phyloP scores from a whole-genome alignment of 2,113 vertebrate species.

The Nothobranchius furzeri region DNA sequence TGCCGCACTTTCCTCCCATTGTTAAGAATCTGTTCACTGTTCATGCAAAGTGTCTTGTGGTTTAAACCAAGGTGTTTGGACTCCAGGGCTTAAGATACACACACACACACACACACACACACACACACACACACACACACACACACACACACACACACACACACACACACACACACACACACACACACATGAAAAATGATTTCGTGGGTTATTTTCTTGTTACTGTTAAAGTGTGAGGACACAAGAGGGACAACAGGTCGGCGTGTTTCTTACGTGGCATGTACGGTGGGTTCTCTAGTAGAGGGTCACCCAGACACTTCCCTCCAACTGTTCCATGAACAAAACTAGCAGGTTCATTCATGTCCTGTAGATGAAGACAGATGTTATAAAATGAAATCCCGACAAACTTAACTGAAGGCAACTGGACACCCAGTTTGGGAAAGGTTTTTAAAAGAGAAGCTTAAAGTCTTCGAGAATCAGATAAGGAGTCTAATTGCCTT shows the following conservation, averaged over 20 bases:
- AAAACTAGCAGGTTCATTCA: conserved; percentile 93
- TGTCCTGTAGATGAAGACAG: conserved; percentile 82
- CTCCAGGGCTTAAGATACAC: conserved; percentile 76
- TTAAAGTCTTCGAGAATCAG: too few species aligned
- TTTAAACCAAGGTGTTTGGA: conserved; percentile 73
- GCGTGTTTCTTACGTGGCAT: conserved; percentile 84
- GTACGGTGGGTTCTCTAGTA: conserved; percentile 83
- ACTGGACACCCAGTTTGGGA: too few species aligned
- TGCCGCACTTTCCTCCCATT: conserved; percentile 83
- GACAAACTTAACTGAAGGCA: too few species aligned
- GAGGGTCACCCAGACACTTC: conserved; percentile 59
- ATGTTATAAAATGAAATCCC: background rate
- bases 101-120: background rate
- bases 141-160: too few species aligned
- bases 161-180: conserved; percentile 19
- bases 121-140: too few species aligned
- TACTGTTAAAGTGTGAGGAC: background rate
- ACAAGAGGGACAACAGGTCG: background rate
- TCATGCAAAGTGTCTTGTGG: conserved; percentile 90
- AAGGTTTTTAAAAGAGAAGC: too few species aligned
- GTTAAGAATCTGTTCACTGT: conserved; percentile 84
- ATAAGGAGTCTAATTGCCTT: too few species aligned
- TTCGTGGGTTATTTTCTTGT: background rate
- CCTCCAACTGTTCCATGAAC: conserved; percentile 83
- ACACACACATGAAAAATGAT: background rate